phyloP scores from a whole-genome alignment of 2,888 invertebrate species.

The Tenthredo amoena region DNA sequence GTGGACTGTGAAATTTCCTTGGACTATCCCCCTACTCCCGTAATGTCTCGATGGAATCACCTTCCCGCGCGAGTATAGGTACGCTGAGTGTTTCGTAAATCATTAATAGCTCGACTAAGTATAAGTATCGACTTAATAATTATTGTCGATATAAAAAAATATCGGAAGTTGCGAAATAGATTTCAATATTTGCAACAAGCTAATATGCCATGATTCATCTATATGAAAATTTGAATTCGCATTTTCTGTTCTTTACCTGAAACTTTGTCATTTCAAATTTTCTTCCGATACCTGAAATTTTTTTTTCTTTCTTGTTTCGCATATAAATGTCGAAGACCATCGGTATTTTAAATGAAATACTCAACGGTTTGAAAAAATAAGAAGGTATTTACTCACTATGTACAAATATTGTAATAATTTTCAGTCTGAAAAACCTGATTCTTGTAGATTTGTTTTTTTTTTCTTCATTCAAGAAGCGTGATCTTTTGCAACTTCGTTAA shows the following conservation, averaged over 20 bases:
- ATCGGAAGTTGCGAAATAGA: not conserved
- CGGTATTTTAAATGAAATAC: not conserved
- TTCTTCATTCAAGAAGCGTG: not conserved
- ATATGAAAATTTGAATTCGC: not conserved
- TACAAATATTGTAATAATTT: constrained; percentile 1
- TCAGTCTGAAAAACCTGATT: not conserved
- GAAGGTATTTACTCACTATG: not conserved
- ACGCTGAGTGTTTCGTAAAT: constrained; percentile 2
- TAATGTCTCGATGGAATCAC: not conserved
- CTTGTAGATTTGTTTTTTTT: not conserved
- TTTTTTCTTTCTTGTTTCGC: not conserved
- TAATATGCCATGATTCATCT: not conserved
- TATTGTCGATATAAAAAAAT: not conserved
- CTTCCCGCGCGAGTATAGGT: not conserved
- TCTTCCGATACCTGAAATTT: not conserved
- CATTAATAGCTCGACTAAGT: not conserved
- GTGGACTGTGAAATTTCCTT: constrained; percentile 36
- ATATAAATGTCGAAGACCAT: not conserved
- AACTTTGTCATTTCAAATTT: not conserved
- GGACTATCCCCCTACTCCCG: not conserved
- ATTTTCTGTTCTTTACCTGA: not conserved
- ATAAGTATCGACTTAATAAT: not conserved
- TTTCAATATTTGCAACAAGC: not conserved
- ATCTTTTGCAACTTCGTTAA: not conserved
- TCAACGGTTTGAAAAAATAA: not conserved